Conservation (phyloP, 2,113 vertebrate species). For the Dissostichus mawsoni region DNA sequence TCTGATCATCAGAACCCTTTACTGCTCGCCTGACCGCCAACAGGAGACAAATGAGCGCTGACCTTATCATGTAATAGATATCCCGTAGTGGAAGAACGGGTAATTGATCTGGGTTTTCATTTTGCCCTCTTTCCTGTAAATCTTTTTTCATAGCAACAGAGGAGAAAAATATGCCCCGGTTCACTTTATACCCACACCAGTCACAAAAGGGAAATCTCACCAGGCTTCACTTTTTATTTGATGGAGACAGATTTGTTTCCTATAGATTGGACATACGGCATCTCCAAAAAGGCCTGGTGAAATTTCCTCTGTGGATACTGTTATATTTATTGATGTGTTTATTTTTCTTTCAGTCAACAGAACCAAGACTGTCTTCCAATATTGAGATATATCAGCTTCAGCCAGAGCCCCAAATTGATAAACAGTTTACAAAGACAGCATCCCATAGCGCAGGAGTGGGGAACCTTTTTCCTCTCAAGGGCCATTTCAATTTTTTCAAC, state of each 20-base stretch:
- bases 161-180: constrained; percentile 18
- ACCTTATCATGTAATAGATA: constrained; percentile 73
- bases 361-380: not conserved
- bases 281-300: no score
- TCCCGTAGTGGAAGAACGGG: constrained; percentile 53
- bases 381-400: no score
- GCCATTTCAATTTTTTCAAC: no score
- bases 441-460: no score
- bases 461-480: no score
- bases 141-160: constrained; percentile 12
- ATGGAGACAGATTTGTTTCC: not conserved
- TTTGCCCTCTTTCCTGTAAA: constrained; percentile 39
- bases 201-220: constrained; percentile 21
- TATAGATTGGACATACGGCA: not conserved
- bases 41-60: constrained; percentile 64
- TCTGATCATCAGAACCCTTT: constrained; percentile 46
- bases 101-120: constrained; percentile 63
- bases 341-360: not conserved
- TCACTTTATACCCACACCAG: constrained; percentile 31
- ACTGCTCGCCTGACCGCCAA: constrained; percentile 38
- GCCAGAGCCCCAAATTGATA: no score
- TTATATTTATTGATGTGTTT: no score
- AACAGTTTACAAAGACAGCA: no score
- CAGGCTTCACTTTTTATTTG: constrained; percentile 1
- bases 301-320: no score